These are phyloP conservation scores for Eupithecia dodoneata DNA, from an alignment of 2,888 invertebrate species.

Conservation along the genomic window DNA sequence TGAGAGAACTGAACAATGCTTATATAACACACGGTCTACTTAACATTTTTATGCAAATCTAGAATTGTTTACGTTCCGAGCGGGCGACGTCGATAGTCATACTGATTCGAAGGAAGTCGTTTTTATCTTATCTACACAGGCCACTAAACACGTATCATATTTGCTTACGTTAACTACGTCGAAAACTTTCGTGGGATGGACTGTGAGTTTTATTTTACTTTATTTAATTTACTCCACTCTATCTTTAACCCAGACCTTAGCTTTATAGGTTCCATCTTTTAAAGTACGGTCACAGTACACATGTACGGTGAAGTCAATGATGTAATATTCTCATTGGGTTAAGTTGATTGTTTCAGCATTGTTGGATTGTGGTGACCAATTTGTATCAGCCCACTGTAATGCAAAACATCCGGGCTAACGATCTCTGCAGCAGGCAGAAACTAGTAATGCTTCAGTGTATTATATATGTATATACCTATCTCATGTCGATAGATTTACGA, in stretches of 20 bases:
- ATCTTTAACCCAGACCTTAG: not conserved
- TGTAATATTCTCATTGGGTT: not conserved
- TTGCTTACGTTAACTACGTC: conserved; percentile 18
- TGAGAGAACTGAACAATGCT: conserved; percentile 50
- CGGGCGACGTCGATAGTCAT: conserved; percentile 25
- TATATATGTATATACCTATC: no score
- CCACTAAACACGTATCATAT: conserved; percentile 30
- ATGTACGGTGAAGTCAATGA: no score
- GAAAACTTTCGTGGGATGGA: conserved; percentile 40
- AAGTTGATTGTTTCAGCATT: not conserved
- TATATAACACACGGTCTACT: conserved; percentile 41
- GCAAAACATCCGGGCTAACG: not conserved
- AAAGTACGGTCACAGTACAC: not conserved
- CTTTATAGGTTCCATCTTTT: not conserved
- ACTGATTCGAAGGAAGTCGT: conserved; percentile 36
- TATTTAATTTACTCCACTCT: not conserved
- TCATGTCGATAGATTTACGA: not conserved
- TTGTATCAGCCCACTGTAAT: not conserved
- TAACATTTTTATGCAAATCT: conserved; percentile 38
- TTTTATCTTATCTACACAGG: conserved; percentile 38
- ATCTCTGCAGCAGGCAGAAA: not conserved
- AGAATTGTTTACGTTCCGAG: conserved; percentile 33
- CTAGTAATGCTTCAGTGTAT: no score
- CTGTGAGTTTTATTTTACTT: conserved; percentile 38
- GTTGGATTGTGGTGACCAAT: not conserved